phyloP scores from a whole-genome alignment of 2,888 invertebrate genomes.

The Nyleta sp. region DNA sequence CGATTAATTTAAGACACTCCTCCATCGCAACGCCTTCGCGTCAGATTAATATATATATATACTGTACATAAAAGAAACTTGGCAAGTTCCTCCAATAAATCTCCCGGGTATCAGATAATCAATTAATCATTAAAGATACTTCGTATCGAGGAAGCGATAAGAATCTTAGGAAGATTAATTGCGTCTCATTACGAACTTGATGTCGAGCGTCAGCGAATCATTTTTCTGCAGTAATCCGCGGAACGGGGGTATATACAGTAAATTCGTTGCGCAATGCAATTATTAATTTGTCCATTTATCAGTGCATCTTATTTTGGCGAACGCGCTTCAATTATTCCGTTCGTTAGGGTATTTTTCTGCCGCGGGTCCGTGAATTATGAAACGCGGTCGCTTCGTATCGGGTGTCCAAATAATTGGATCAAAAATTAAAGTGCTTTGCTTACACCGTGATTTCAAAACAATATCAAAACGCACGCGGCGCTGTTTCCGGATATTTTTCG shows the following conservation, averaged over 20 bases:
- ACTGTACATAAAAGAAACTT: conserved; percentile 52
- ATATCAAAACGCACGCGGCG: background rate
- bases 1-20: conserved; percentile 47
- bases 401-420: conserved; percentile 14
- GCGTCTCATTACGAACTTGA: conserved; percentile 51
- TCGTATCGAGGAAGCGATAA: conserved; percentile 53
- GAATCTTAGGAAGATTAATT: conserved; percentile 63
- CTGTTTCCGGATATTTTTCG: no score
- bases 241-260: conserved; percentile 43
- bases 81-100: conserved; percentile 55
- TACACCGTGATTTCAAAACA: conserved; percentile 1
- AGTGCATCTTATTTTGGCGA: conserved; percentile 21
- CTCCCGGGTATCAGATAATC: conserved; percentile 55
- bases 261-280: conserved; percentile 48
- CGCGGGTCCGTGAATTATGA: conserved; percentile 16
- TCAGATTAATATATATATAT: conserved; percentile 63
- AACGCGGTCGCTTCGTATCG: conserved; percentile 11
- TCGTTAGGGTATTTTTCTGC: background rate
- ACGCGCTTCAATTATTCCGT: conserved; percentile 43
- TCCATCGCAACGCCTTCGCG: conserved; percentile 33
- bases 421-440: background rate
- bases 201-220: conserved; percentile 61
- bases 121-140: conserved; percentile 63
- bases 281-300: conserved; percentile 50
- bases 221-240: conserved; percentile 52